Evolutionary conservation across 2,888 invertebrate genomes (phyloP).

Genomic region (Polydrusus tereticollis): DNA sequence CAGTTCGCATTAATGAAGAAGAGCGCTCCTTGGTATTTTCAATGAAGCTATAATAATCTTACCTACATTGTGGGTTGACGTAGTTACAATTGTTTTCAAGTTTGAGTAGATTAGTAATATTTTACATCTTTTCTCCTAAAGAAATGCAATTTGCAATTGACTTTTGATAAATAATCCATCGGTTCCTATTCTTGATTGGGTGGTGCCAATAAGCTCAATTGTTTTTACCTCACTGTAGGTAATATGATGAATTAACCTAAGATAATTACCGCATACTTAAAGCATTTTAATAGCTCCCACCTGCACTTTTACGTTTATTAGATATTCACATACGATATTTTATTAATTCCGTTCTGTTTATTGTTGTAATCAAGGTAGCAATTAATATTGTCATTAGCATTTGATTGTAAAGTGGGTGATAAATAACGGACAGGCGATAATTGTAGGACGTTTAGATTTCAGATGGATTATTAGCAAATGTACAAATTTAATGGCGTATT

Average conservation of each 20-base stretch:
- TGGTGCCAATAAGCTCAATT: too few species aligned
- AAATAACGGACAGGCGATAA: conserved; percentile 25
- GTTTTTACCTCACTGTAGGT: too few species aligned
- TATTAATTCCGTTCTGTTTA: conserved; percentile 32
- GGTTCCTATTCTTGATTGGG: too few species aligned
- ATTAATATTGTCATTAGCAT: conserved; percentile 34
- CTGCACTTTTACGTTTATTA: conserved; percentile 2
- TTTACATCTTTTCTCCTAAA: too few species aligned
- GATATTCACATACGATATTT: conserved; percentile 20
- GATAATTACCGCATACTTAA: neutral
- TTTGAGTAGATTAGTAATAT: too few species aligned
- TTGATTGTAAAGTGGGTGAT: conserved; percentile 25
- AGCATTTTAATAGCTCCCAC: conserved; percentile 14
- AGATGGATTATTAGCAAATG: conserved; percentile 8
- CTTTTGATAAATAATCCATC: too few species aligned
- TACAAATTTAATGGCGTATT: neutral
- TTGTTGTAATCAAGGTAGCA: conserved; percentile 23
- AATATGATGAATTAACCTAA: neutral
- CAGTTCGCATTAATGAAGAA: too few species aligned
- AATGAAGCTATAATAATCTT: too few species aligned
- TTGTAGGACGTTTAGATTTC: neutral
- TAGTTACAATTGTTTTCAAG: too few species aligned
- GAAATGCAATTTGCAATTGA: too few species aligned
- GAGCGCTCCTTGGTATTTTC: too few species aligned
- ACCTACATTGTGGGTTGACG: too few species aligned